A percentile compares a stretch with the other conserved stretches of the same genome.
These are phyloP conservation scores for Octopus bimaculoides DNA, from an alignment of 1,140 invertebrate species.

Conservation along the genomic window DNA sequence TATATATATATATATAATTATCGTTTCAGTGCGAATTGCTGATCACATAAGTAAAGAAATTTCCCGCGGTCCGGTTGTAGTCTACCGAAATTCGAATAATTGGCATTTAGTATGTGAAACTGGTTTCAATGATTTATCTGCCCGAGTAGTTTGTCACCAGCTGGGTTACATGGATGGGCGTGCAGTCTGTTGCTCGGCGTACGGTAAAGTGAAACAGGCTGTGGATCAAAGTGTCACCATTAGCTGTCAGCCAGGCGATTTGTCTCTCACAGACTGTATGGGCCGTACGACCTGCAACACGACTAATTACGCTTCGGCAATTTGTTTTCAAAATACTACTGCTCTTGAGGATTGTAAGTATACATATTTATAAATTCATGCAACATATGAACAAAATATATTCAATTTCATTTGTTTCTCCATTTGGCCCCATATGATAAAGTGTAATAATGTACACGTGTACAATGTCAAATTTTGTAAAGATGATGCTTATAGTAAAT, in stretches of 20 bases:
- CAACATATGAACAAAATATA: no score
- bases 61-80: conserved; percentile 27
- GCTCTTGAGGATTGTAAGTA: no score
- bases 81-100: conserved; percentile 29
- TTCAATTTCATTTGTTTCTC: no score
- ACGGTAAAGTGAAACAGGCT: conserved; percentile 15
- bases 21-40: no score
- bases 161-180: conserved; percentile 39
- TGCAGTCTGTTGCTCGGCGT: conserved; percentile 39
- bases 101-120: conserved; percentile 41
- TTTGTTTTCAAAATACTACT: conserved; percentile 24
- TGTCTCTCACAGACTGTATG: conserved; percentile 26
- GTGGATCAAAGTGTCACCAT: conserved; percentile 25
- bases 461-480: no score
- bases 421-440: no score
- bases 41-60: no score
- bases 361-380: no score
- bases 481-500: no score
- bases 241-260: conserved; percentile 28
- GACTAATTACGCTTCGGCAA: conserved; percentile 35
- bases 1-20: no score
- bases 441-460: no score
- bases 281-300: conserved; percentile 16
- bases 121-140: conserved; percentile 35
- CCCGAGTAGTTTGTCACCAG: conserved; percentile 32